Evolutionary conservation across 1,140 invertebrate species (phyloP).

Genomic region (Cardiocondyla obscurior): DNA sequence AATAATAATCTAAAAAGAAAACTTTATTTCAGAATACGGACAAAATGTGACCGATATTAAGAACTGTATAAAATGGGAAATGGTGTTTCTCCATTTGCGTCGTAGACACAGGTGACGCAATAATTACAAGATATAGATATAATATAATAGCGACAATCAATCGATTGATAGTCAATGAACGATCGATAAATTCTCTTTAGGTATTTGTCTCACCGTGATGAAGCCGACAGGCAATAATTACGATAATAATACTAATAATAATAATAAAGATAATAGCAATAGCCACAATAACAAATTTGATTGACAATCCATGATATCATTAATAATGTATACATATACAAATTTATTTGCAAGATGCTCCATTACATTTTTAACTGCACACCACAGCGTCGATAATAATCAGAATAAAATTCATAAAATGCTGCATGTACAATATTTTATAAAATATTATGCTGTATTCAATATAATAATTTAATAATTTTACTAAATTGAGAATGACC

Average conservation of each 20-base stretch:
- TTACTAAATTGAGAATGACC: slow-evolving; percentile 17
- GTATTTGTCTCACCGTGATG: slow-evolving; percentile 52
- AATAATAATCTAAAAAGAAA: background rate
- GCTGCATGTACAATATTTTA: background rate
- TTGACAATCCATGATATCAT: slow-evolving; percentile 50
- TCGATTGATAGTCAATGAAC: slow-evolving; percentile 65
- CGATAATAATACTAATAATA: slow-evolving; percentile 64
- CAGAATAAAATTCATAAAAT: slow-evolving; percentile 17
- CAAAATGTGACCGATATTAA: background rate
- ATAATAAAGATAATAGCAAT: slow-evolving; percentile 45
- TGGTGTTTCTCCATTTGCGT: slow-evolving; percentile 1
- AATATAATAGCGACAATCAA: slow-evolving; percentile 67
- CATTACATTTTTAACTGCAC: slow-evolving; percentile 16
- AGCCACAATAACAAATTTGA: slow-evolving; percentile 67
- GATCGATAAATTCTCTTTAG: slow-evolving; percentile 70
- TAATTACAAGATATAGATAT: slow-evolving; percentile 73
- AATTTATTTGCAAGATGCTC: slow-evolving; percentile 60
- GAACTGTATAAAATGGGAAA: slow-evolving; percentile 17
- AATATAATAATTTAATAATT: too few relatives aligned
- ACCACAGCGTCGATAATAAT: background rate
- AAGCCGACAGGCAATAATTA: slow-evolving; percentile 55
- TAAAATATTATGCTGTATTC: too few relatives aligned
- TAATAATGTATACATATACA: slow-evolving; percentile 15
- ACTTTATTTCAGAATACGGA: slow-evolving; percentile 44
- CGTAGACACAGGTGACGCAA: slow-evolving; percentile 70